Evolutionary conservation across 2,888 invertebrate genomes (phyloP).

Genomic region (Sialis lutaria): DNA sequence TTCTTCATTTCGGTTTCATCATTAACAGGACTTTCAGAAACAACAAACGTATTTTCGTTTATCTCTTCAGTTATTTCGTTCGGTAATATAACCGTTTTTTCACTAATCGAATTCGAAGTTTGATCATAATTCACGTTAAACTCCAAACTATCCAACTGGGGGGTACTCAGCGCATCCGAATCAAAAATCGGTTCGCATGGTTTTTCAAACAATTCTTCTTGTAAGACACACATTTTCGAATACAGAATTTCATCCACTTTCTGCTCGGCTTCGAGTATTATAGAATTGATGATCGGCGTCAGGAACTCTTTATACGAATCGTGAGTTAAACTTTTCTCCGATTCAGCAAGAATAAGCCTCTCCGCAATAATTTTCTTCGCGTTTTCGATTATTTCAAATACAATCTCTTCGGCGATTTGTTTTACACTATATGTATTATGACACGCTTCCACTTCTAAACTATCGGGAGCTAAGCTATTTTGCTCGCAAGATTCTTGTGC

Average conservation of each 20-base stretch:
- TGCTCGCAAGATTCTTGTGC: background rate
- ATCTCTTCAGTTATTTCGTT: background rate
- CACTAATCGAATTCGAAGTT: background rate
- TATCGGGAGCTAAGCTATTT: background rate
- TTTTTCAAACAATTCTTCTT: background rate
- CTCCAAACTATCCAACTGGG: conserved; percentile 4
- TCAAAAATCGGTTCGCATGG: background rate
- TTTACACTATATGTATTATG: background rate
- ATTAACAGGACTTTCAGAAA: too few species aligned
- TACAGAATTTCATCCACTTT: background rate
- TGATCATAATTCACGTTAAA: background rate
- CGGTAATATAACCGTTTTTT: background rate
- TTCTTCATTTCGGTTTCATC: too few species aligned
- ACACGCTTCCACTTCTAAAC: conserved; percentile 2
- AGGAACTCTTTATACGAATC: background rate
- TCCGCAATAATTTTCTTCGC: background rate
- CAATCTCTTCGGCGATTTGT: background rate
- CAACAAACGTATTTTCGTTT: too few species aligned
- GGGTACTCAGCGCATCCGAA: background rate
- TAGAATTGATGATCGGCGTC: background rate
- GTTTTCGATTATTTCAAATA: conserved; percentile 1
- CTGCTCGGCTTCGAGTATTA: background rate
- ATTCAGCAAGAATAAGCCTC: background rate
- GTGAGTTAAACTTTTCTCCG: background rate
- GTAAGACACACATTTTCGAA: background rate